Evolutionary conservation across 2,888 invertebrate species (phyloP).

Genomic region (Lasioglossum oenotherae): DNA sequence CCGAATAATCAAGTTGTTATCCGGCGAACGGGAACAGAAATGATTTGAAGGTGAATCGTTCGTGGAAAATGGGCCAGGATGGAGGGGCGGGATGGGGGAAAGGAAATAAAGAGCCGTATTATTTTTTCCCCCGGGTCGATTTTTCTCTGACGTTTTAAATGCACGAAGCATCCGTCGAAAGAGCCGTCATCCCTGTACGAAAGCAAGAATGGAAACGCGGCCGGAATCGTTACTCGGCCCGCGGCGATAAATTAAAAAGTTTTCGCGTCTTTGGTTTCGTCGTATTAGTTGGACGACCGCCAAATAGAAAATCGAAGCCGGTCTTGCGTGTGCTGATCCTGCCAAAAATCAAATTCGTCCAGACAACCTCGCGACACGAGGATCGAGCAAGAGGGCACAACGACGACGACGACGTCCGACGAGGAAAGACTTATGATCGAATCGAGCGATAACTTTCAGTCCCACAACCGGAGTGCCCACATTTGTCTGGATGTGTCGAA

Average conservation of each 20-base stretch:
- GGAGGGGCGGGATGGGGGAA: neutral
- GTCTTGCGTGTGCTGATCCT: conserved; percentile 46
- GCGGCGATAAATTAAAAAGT: conserved; percentile 52
- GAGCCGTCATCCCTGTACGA: neutral
- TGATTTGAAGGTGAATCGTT: conserved; percentile 34
- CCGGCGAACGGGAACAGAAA: conserved; percentile 14
- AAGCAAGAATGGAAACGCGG: conserved; percentile 36
- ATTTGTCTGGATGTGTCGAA: neutral
- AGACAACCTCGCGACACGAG: neutral
- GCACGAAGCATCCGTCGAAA: conserved; percentile 23
- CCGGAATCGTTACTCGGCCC: conserved; percentile 50
- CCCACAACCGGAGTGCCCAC: neutral
- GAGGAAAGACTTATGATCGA: neutral
- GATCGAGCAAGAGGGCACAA: neutral
- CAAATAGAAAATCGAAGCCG: conserved; percentile 63
- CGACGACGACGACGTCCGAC: neutral
- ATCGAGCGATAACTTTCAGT: neutral
- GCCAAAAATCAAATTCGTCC: conserved; percentile 38
- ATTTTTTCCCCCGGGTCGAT: neutral
- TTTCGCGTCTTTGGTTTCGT: conserved; percentile 52
- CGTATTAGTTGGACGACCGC: conserved; percentile 62
- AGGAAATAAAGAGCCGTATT: neutral
- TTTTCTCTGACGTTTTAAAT: conserved; percentile 46
- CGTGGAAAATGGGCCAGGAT: conserved; percentile 20
- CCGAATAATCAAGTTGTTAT: conserved; percentile 21